Percentiles rank a stretch among this genome's conserved stretches.
Evolutionary conservation across 2,797 vertebrate genomes (phyloP).

Genomic region (Catamblyrhynchus diadema): DNA sequence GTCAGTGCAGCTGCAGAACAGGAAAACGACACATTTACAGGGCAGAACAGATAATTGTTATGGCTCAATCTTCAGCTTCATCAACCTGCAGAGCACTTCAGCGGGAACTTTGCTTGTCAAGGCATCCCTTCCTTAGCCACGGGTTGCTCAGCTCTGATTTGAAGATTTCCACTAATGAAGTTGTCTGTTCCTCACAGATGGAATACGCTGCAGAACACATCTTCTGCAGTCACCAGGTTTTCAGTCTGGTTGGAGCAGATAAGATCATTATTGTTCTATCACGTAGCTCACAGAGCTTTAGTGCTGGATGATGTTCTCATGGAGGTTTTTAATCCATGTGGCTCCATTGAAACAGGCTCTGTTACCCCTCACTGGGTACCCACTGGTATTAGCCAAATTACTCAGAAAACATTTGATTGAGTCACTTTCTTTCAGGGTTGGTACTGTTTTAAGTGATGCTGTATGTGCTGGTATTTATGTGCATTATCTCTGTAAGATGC

Average conservation of each 20-base stretch:
- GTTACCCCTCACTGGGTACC: background rate
- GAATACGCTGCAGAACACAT: background rate
- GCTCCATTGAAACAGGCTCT: background rate
- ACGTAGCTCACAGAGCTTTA: background rate
- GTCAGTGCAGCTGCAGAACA: background rate
- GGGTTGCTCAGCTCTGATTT: constrained; percentile 22
- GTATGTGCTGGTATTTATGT: background rate
- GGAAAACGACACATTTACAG: background rate
- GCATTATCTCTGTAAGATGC: background rate
- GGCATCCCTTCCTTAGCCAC: background rate
- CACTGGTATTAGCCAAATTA: background rate
- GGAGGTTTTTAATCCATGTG: constrained; percentile 15
- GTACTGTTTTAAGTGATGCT: background rate
- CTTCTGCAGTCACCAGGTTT: constrained; percentile 11
- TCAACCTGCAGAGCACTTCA: background rate
- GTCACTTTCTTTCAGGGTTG: background rate
- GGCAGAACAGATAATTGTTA: background rate
- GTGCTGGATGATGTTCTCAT: constrained; percentile 11
- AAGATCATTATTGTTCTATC: constrained; percentile 34
- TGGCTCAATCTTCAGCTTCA: background rate
- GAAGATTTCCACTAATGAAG: constrained; percentile 50
- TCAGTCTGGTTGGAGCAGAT: constrained; percentile 31
- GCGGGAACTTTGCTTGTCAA: background rate
- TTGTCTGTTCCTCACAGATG: constrained; percentile 42
- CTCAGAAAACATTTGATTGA: background rate